Conservation (phyloP, 2,888 invertebrate genomes). For the Siphlonurus alternatus region DNA sequence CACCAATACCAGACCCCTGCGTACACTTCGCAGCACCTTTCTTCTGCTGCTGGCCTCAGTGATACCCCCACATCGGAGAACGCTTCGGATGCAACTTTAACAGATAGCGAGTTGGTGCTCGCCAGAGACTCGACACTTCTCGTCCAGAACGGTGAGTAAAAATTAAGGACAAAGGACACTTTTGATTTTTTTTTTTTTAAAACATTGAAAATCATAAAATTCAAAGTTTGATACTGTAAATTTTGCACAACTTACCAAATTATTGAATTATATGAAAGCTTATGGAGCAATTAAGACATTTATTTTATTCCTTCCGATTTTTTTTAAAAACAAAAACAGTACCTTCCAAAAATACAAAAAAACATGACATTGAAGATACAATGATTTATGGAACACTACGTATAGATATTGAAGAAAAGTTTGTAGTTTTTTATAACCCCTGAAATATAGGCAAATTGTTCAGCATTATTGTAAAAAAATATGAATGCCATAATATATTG, state of each 20-base stretch:
- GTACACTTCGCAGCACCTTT: slow-evolving; percentile 34
- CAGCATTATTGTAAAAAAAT: background rate
- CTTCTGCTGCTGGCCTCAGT: slow-evolving; percentile 40
- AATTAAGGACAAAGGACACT: background rate
- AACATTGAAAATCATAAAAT: background rate
- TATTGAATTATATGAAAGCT: too few relatives aligned
- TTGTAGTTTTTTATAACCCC: background rate
- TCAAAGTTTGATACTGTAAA: background rate
- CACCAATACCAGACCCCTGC: slow-evolving; percentile 25
- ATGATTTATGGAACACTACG: too few relatives aligned
- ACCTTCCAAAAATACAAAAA: too few relatives aligned
- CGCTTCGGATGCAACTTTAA: slow-evolving; percentile 70
- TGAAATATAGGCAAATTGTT: background rate
- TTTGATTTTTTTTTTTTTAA: background rate
- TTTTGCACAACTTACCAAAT: too few relatives aligned
- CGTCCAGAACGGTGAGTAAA: slow-evolving; percentile 63
- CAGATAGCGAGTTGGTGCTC: slow-evolving; percentile 66
- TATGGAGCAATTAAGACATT: background rate
- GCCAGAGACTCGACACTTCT: slow-evolving; percentile 66
- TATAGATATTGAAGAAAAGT: too few relatives aligned
- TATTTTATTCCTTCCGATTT: background rate
- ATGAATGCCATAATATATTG: background rate
- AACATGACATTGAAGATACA: too few relatives aligned
- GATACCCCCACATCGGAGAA: slow-evolving; percentile 70
- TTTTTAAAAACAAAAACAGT: background rate